Evolutionary conservation across 1,140 invertebrate genomes (phyloP).

Genomic region (Leptopilina clavipes): DNA sequence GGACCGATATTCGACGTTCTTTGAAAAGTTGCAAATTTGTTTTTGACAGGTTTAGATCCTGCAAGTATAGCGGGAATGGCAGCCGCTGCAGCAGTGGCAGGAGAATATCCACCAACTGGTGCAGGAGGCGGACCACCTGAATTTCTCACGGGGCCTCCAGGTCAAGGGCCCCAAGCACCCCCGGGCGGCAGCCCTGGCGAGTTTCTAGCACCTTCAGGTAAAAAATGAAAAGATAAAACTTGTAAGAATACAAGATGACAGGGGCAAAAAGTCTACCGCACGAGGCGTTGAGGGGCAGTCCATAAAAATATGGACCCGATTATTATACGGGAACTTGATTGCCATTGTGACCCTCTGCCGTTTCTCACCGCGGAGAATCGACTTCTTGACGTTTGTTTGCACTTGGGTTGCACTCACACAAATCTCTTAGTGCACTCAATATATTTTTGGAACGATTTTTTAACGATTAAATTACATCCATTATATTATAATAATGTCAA

Average conservation of each 20-base stretch:
- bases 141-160: constrained; percentile 76
- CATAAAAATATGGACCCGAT: constrained; percentile 39
- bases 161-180: constrained; percentile 76
- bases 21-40: constrained; percentile 70
- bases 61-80: constrained; percentile 80
- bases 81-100: constrained; percentile 78
- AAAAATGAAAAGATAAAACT: constrained; percentile 49
- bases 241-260: constrained; percentile 21
- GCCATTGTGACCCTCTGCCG: constrained; percentile 47
- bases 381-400: constrained; percentile 51
- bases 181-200: constrained; percentile 73
- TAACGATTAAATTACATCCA: constrained; percentile 24
- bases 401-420: constrained; percentile 38
- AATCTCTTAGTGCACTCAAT: background rate
- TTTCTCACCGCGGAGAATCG: constrained; percentile 51
- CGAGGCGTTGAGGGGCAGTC: constrained; percentile 22
- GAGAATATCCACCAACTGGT: constrained; percentile 80
- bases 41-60: constrained; percentile 81
- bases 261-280: background rate
- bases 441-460: too few species aligned
- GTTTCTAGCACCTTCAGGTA: constrained; percentile 74
- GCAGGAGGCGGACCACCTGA: constrained; percentile 77
- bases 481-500: background rate
- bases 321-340: constrained; percentile 42
- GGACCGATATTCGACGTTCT: constrained; percentile 65